Base-by-base conservation (phyloP, 30 jellyfish, hydroid and myxozoan species). In the Aurelia coerulea region DNA sequence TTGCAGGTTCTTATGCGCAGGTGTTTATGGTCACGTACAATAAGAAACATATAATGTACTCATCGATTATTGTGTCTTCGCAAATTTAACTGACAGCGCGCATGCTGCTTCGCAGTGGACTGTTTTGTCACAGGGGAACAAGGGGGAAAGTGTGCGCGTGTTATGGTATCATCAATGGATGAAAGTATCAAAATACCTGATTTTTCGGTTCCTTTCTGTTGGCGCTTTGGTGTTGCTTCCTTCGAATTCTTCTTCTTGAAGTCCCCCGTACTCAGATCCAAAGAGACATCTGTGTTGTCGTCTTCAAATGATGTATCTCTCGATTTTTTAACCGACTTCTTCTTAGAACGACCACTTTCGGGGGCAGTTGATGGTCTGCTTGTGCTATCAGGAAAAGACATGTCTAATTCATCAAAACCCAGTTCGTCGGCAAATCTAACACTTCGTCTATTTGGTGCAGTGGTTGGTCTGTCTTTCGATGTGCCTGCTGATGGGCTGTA, bases 401-500 rank as follows among this genome's bases (percentile, higher is more conserved):
- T 29, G 70, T 88, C 98, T 37, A 86, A 68, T n/a, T 87, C 86
- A 52, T 84, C 97, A 31, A 90, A 78, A 23, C 98, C 98, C 2
- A 93, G 95, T 52, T 93, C 98, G 49, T 88, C 95, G 14, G 98
- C 98, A 78, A 93, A 93, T 46, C 98, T 92, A 46, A 93, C 98
- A 74, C 97, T 87, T 64, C 98, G 78, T 53, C 50, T 76, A 31
- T 49, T 76, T 14, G 98, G 94, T 51, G 98, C 93, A 34, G 95
- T 81, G 5, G 92, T 82, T 13, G 95, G 95, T 7, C 97, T 86
- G 11, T 88, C 92, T 39, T 70, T 78, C 13, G 88, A 17, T 12
- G 86, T 86, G n/a, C 97, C 96, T 4, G 84, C 91, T 6, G 98
- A 87, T 5, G 98, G 98, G 68, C 96, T 88, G 90, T 93, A 93